Base-by-base conservation (phyloP, 2,113 vertebrate species). In the Gopherus evgoodei region DNA sequence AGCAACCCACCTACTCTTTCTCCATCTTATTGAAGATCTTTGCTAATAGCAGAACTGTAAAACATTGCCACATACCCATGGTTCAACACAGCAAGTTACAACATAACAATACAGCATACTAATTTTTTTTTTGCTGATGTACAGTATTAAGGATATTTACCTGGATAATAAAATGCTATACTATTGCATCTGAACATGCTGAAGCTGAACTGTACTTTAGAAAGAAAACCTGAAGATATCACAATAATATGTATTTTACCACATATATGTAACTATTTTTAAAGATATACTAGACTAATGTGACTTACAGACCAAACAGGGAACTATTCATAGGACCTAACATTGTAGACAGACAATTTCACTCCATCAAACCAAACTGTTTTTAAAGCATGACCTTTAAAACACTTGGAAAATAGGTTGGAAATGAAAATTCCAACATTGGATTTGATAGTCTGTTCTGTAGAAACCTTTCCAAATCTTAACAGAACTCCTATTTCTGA, bases 181-280 rank as follows among this genome's bases (percentile, higher is more conserved):
- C 21, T 35, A 16, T 8, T 44, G 56, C 80, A 96, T 62, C 76
- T 82, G 62, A 94, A 94, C 85, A 72, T 89, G 90, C 83, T 84
- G 35, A 50, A 97, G 96, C 93, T 93, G 57, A 93, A 79, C 82
- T 12, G 49, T 49, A 86, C 3, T 29, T 29, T 89, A 86, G 56
- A 52, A 92, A 94, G 69, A 87, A 86, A 83, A 92, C 72, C 19
- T 65, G 21, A 90, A 54, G n/a, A 87, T 16, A 82, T 2, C 80
- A 2, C 3, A 89, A 4, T 5, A 22, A 2, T 24, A 11, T 24
- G 95, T 14, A 10, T 69, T 19, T 80, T 88, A 79, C 8, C 17
- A 10, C 8, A 65, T 0, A 0, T 6, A 57, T 1, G 25, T 1
- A 5, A 72, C 42, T 24, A 2, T 83, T 27, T 24, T 29, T 75